These are phyloP conservation scores for Athripsodes cinereus DNA, from an alignment of 2,888 invertebrate genomes.

Conservation along the genomic window DNA sequence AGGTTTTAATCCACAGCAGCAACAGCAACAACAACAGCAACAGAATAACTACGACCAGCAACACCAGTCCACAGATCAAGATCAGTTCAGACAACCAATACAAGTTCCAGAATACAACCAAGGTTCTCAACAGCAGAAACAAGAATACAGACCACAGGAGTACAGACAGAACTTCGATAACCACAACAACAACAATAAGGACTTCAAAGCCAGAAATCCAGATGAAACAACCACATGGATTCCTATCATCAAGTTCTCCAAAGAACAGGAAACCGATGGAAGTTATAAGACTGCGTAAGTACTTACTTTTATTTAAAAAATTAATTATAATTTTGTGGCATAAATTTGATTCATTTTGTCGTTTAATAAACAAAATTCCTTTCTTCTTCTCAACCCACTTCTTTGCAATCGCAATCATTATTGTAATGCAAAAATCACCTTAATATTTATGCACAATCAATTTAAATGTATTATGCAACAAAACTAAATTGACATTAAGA, in stretches of 20 bases:
- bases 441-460: too few relatives aligned
- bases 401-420: too few relatives aligned
- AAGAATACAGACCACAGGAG: conserved; percentile 30
- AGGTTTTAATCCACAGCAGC: conserved; percentile 34
- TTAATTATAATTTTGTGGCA: too few relatives aligned
- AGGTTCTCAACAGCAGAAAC: conserved; percentile 30
- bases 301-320: too few relatives aligned
- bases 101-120: conserved; percentile 37
- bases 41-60: conserved; percentile 38
- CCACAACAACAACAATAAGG: conserved; percentile 32
- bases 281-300: conserved; percentile 75
- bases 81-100: conserved; percentile 23
- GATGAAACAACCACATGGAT: conserved; percentile 66
- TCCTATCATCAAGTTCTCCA: conserved; percentile 75
- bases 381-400: too few relatives aligned
- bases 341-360: too few relatives aligned
- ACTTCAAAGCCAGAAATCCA: conserved; percentile 41
- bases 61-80: conserved; percentile 29
- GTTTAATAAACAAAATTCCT: too few relatives aligned
- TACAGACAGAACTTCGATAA: conserved; percentile 27
- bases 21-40: conserved; percentile 27
- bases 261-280: conserved; percentile 77
- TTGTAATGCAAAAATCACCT: too few relatives aligned
- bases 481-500: too few relatives aligned
- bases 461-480: too few relatives aligned